A percentile compares a stretch with the other conserved stretches of the same genome.
Conservation (phyloP, 2,113 vertebrate genomes). For the Cinclus mexicanus region DNA sequence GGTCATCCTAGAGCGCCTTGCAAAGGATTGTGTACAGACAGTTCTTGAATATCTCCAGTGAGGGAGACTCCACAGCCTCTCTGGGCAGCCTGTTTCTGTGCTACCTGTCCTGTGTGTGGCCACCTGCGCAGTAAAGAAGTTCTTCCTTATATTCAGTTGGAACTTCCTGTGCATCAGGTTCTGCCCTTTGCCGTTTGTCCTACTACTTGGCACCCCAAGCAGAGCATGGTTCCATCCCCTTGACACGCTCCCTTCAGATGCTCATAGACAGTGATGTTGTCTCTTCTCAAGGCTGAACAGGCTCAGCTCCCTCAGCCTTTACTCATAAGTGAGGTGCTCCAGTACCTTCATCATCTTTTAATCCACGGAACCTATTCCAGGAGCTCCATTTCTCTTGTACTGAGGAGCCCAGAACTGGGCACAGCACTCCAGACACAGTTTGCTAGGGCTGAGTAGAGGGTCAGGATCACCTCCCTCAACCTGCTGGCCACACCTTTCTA, state of each 20-base stretch:
- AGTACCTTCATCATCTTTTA: neutral
- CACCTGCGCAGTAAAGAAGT: neutral
- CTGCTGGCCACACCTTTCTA: neutral
- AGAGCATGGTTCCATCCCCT: neutral
- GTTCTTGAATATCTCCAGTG: neutral
- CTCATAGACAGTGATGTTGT: accelerated
- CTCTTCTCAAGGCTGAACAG: neutral
- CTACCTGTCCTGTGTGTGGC: neutral
- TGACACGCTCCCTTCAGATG: neutral
- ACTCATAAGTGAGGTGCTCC: neutral
- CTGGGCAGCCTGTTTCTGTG: neutral
- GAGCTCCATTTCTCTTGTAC: neutral
- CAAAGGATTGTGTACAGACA: neutral
- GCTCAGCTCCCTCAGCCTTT: neutral
- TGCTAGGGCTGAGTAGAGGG: neutral
- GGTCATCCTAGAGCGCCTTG: neutral
- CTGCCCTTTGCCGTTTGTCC: neutral
- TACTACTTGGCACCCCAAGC: neutral
- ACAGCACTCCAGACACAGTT: neutral
- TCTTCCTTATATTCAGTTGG: neutral
- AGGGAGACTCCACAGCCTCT: neutral
- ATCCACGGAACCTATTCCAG: neutral
- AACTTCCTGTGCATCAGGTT: neutral
- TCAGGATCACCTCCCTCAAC: neutral
- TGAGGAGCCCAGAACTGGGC: neutral